Conservation (phyloP, 2,113 vertebrate species). For the Phoxinus phoxinus region DNA sequence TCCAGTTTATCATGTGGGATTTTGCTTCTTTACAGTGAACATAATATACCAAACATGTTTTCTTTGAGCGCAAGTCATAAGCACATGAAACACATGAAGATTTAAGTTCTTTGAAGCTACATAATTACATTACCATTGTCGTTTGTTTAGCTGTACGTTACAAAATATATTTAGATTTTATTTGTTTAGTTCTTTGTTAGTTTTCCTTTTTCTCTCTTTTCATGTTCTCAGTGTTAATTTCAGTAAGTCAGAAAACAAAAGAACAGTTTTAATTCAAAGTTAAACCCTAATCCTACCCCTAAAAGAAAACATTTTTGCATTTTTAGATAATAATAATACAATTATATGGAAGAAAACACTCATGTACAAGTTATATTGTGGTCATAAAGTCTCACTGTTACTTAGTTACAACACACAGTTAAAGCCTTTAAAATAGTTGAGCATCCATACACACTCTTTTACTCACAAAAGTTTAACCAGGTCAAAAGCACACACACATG, state of each 20-base stretch:
- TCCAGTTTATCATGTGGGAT: not conserved
- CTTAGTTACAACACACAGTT: constrained; percentile 12
- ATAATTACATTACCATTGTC: not conserved
- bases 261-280: constrained; percentile 45
- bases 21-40: not conserved
- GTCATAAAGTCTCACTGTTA: not conserved
- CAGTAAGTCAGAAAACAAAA: constrained; percentile 36
- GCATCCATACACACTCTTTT: not conserved
- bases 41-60: not conserved
- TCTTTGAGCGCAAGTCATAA: not conserved
- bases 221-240: constrained; percentile 36
- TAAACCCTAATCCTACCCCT: constrained; percentile 17
- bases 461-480: constrained; percentile 48
- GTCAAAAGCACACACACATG: constrained; percentile 1
- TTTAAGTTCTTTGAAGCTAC: constrained; percentile 26
- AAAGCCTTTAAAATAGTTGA: not conserved
- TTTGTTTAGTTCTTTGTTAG: constrained; percentile 36
- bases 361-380: not conserved
- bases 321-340: too few relatives aligned
- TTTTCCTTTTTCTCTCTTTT: constrained; percentile 23
- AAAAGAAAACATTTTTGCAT: not conserved
- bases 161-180: constrained; percentile 46
- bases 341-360: too few relatives aligned
- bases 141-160: not conserved
- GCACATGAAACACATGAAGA: not conserved